phyloP scores from a whole-genome alignment of 2,797 vertebrate species.

The Periparus ater region DNA sequence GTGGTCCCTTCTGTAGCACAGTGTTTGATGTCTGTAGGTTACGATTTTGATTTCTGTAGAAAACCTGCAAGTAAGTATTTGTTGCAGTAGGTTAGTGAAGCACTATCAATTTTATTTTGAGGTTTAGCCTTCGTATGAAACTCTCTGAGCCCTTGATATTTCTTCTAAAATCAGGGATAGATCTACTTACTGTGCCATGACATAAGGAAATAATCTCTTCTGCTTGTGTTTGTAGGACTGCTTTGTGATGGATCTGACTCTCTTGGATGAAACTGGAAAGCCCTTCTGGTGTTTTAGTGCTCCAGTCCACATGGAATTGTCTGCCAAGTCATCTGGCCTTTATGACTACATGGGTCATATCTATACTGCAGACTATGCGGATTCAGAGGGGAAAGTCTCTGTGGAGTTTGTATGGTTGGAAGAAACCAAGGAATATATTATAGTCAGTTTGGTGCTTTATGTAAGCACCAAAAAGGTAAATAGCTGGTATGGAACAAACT shows the following conservation, averaged over 20 bases:
- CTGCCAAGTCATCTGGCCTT: neutral
- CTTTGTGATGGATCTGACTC: slow-evolving; percentile 86
- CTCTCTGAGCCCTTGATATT: neutral
- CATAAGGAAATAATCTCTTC: neutral
- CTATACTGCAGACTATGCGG: slow-evolving; percentile 75
- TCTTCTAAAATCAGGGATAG: neutral
- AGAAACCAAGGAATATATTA: slow-evolving; percentile 76
- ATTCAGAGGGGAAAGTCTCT: slow-evolving; percentile 78
- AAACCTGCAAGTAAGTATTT: neutral
- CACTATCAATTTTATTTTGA: neutral
- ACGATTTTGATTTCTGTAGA: neutral
- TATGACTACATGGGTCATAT: slow-evolving; percentile 76
- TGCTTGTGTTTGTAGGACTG: slow-evolving; percentile 78
- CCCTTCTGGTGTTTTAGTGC: slow-evolving; percentile 88
- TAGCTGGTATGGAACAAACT: slow-evolving; percentile 81
- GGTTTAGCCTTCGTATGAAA: neutral
- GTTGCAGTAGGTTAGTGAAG: neutral
- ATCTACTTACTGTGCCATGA: neutral
- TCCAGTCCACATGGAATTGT: slow-evolving; percentile 72
- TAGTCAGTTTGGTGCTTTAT: slow-evolving; percentile 80
- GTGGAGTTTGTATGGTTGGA: slow-evolving; percentile 77
- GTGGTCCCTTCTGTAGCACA: neutral
- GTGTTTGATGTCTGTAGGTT: neutral
- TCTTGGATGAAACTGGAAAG: slow-evolving; percentile 82
- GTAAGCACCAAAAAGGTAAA: slow-evolving; percentile 82